These are phyloP conservation scores for Eidolon helvum DNA, from an alignment of 2,113 vertebrate genomes.

Conservation along the genomic window DNA sequence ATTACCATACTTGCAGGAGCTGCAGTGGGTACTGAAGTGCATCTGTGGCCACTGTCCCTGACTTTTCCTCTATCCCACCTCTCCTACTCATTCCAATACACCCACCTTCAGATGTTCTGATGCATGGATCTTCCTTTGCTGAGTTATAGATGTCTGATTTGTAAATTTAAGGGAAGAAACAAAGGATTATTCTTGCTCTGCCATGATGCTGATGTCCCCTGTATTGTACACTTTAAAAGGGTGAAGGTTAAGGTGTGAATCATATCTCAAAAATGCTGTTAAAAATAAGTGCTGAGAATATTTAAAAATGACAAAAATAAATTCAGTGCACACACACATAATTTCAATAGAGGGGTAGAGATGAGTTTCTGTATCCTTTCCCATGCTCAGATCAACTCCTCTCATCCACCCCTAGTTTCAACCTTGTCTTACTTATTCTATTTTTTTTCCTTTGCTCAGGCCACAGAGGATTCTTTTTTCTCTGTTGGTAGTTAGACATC, in stretches of 20 bases:
- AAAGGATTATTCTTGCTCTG: not conserved
- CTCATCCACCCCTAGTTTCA: no score
- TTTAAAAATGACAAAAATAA: not conserved
- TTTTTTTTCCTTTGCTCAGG: not conserved
- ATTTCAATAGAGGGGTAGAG: not conserved
- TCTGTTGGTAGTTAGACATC: not conserved
- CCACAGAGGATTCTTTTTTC: not conserved
- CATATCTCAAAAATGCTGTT: not conserved
- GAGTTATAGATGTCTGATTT: not conserved
- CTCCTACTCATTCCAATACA: not conserved
- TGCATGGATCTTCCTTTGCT: not conserved
- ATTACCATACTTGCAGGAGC: not conserved
- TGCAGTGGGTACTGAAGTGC: not conserved
- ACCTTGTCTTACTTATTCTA: not conserved
- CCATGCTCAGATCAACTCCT: not conserved
- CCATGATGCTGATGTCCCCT: not conserved
- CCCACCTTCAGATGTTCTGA: not conserved
- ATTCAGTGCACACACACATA: not conserved
- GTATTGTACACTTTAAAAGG: not conserved
- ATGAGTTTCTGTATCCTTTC: not conserved
- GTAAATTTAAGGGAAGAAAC: not conserved
- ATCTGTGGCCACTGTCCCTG: not conserved
- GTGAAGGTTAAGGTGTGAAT: not conserved
- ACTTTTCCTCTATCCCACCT: not conserved
- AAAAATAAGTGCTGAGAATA: not conserved